Percentiles rank a stretch among this genome's conserved stretches.
These are phyloP conservation scores for Microtus ochrogaster DNA, from an alignment of 2,113 vertebrate species.

Conservation along the genomic window DNA sequence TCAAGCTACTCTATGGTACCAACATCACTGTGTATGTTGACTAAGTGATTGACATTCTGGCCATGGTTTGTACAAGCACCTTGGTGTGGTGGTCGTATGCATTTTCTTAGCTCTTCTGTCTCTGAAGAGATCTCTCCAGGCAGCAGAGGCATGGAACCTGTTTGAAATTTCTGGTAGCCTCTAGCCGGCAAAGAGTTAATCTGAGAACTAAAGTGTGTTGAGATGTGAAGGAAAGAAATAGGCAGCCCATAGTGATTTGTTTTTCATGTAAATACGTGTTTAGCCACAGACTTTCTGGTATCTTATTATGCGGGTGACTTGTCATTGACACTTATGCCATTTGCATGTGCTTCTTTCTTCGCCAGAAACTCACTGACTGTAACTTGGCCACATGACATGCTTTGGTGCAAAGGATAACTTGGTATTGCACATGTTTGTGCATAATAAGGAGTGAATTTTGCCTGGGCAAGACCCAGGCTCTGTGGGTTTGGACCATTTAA, in stretches of 20 bases:
- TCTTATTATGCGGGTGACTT: conserved; percentile 59
- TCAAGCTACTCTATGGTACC: background rate
- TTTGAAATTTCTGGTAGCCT: conserved; percentile 51
- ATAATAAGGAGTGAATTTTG: background rate
- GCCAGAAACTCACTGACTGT: conserved; percentile 56
- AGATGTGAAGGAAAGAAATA: conserved; percentile 56
- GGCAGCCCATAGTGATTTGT: conserved; percentile 24
- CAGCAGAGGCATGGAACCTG: background rate
- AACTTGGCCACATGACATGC: background rate
- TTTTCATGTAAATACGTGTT: conserved; percentile 63
- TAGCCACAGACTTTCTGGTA: conserved; percentile 48
- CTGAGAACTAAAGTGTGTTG: conserved; percentile 37
- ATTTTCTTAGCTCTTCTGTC: background rate
- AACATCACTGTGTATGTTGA: background rate
- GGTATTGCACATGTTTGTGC: background rate
- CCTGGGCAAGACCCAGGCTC: background rate
- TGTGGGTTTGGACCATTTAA: background rate
- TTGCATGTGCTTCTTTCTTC: conserved; percentile 17
- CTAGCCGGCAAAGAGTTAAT: conserved; percentile 34
- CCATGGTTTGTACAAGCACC: background rate
- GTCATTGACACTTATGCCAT: conserved; percentile 4
- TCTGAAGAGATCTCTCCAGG: conserved; percentile 32
- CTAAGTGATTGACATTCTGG: conserved; percentile 51
- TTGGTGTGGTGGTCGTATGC: background rate
- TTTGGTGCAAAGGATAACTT: background rate